Evolutionary conservation across 1,140 invertebrate species (phyloP).

Genomic region (Idris sp.): DNA sequence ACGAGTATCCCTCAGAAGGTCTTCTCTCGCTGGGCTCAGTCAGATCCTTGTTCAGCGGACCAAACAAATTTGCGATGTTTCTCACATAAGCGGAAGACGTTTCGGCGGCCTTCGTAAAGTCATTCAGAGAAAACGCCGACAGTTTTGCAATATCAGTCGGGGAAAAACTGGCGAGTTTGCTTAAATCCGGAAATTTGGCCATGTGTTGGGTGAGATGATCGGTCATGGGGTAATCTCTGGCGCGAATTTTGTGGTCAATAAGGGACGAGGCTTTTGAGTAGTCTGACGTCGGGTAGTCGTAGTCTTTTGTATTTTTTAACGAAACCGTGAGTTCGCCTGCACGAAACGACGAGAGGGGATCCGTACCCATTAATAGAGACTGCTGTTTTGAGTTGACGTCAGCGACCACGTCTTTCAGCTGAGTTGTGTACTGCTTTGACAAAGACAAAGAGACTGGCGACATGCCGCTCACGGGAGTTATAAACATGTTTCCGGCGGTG

Average conservation of each 20-base stretch:
- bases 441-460: slow-evolving; percentile 66
- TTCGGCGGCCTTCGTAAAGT: slow-evolving; percentile 72
- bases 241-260: slow-evolving; percentile 61
- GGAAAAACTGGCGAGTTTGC: slow-evolving; percentile 72
- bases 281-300: slow-evolving; percentile 70
- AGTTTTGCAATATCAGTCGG: slow-evolving; percentile 73
- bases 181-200: slow-evolving; percentile 56
- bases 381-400: slow-evolving; percentile 65
- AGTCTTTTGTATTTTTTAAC: slow-evolving; percentile 73
- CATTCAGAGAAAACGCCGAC: slow-evolving; percentile 72
- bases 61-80: slow-evolving; percentile 75
- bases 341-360: slow-evolving; percentile 72
- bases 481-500: slow-evolving; percentile 71
- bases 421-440: slow-evolving; percentile 71
- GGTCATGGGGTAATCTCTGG: slow-evolving; percentile 70
- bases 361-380: slow-evolving; percentile 66
- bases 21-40: slow-evolving; percentile 66
- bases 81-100: slow-evolving; percentile 73
- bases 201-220: slow-evolving; percentile 72
- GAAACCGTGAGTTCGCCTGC: slow-evolving; percentile 76
- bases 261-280: slow-evolving; percentile 66
- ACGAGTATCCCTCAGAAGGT: slow-evolving; percentile 66
- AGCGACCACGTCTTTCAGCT: slow-evolving; percentile 63
- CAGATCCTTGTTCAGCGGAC: slow-evolving; percentile 68
- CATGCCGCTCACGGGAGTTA: slow-evolving; percentile 71